phyloP scores from a whole-genome alignment of 2,797 vertebrate genomes.

The Hylomyscus alleni region DNA sequence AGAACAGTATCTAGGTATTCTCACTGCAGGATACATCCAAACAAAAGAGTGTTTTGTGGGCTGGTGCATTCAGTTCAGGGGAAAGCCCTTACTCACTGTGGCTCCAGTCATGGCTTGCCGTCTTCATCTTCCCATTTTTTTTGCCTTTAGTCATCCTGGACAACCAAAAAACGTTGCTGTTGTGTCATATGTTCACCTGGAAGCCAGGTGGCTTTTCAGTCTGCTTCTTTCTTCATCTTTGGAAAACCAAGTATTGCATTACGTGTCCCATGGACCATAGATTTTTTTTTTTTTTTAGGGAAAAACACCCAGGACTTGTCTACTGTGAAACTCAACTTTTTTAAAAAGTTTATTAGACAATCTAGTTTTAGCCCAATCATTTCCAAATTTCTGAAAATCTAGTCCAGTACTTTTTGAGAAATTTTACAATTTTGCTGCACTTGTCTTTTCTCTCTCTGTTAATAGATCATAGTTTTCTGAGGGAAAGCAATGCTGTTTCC shows the following conservation, averaged over 20 bases:
- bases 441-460: not conserved
- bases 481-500: not conserved
- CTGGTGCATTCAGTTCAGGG: not conserved
- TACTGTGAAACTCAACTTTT: not conserved
- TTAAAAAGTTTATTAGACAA: not conserved
- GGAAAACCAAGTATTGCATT: not conserved
- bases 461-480: not conserved
- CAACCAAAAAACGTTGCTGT: not conserved
- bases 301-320: not conserved
- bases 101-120: not conserved
- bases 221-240: not conserved
- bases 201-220: not conserved
- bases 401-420: not conserved
- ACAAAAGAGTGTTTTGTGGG: not conserved
- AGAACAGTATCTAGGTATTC: not conserved
- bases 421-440: not conserved
- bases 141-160: not conserved
- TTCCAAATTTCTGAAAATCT: conserved; percentile 35
- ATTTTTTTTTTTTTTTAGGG: not conserved
- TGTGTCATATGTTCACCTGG: not conserved
- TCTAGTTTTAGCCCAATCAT: conserved; percentile 18
- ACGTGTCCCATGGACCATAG: not conserved
- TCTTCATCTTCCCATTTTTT: not conserved
- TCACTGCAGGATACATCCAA: not conserved
- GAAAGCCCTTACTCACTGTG: not conserved